Conservation (phyloP, 2,797 vertebrate species). For the Bothrops alternatus region DNA sequence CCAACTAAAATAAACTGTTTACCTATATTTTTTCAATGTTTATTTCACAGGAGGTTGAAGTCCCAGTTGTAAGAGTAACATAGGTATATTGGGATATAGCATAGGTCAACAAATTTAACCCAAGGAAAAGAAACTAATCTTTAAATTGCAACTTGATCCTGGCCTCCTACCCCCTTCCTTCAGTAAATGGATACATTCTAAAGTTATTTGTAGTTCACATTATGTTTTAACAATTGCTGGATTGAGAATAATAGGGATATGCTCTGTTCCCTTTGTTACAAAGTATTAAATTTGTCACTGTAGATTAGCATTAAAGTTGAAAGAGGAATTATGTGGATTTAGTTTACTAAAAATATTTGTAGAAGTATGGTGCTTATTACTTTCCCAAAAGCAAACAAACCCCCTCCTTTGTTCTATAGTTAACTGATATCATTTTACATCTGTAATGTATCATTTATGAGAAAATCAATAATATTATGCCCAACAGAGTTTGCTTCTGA, state of each 20-base stretch:
- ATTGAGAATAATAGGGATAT: conserved; percentile 76
- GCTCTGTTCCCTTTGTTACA: conserved; percentile 77
- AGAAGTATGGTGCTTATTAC: conserved; percentile 66
- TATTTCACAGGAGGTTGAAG: conserved; percentile 77
- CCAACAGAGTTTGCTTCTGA: not conserved
- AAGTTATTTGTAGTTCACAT: conserved; percentile 77
- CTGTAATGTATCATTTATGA: not conserved
- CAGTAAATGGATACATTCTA: conserved; percentile 77
- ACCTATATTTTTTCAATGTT: conserved; percentile 80
- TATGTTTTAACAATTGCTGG: conserved; percentile 76
- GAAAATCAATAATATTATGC: not conserved
- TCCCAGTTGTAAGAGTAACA: conserved; percentile 76
- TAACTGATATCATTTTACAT: not conserved
- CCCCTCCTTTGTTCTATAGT: conserved; percentile 67
- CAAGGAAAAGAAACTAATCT: conserved; percentile 68
- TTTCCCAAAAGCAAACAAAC: conserved; percentile 50
- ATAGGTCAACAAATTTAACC: conserved; percentile 82
- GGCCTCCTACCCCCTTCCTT: conserved; percentile 57
- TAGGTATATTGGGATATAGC: conserved; percentile 75
- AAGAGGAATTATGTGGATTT: conserved; percentile 80
- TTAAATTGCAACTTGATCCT: conserved; percentile 70
- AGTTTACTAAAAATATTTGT: conserved; percentile 70
- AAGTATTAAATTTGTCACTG: conserved; percentile 82
- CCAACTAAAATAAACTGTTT: conserved; percentile 85
- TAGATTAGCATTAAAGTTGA: conserved; percentile 78